A percentile compares a stretch with the other conserved stretches of the same genome.
phyloP scores from a whole-genome alignment of 2,888 invertebrate species.

The Homarus gammarus region DNA sequence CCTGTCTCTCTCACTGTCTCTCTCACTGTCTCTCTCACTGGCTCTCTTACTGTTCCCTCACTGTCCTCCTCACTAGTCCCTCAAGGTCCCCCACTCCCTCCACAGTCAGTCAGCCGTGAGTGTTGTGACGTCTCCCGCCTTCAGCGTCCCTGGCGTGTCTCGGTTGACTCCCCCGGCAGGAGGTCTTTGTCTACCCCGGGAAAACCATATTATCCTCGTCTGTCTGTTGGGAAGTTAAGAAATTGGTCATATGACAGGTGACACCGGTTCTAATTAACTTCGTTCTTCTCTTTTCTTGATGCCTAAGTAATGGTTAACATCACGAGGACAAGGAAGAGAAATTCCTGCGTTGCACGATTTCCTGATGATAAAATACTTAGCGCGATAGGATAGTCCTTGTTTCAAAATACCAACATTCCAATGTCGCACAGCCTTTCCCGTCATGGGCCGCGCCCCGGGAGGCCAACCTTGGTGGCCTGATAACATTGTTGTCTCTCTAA shows the following conservation, averaged over 20 bases:
- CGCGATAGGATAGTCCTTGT: constrained; percentile 20
- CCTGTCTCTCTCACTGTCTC: constrained; percentile 4
- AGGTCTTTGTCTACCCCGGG: neutral
- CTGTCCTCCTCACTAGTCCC: neutral
- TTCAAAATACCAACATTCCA: constrained; percentile 41
- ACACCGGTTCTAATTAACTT: no score
- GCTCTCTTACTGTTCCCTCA: neutral
- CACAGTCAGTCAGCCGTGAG: neutral
- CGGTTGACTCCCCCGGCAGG: neutral
- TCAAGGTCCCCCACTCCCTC: neutral
- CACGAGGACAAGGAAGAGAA: no score
- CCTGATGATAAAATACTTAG: constrained; percentile 23
- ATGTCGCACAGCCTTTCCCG: constrained; percentile 27
- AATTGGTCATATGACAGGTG: no score
- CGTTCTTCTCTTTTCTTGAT: no score
- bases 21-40: neutral
- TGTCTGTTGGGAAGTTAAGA: no score
- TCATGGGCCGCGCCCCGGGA: constrained; percentile 39
- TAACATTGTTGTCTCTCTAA: constrained; percentile 40
- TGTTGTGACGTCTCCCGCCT: neutral
- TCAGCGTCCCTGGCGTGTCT: neutral
- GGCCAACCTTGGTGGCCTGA: constrained; percentile 47
- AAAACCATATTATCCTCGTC: neutral
- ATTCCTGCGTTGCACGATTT: neutral
- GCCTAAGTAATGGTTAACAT: no score